Base-by-base conservation (phyloP, 2,888 invertebrate species). In the Eurois occulta region DNA sequence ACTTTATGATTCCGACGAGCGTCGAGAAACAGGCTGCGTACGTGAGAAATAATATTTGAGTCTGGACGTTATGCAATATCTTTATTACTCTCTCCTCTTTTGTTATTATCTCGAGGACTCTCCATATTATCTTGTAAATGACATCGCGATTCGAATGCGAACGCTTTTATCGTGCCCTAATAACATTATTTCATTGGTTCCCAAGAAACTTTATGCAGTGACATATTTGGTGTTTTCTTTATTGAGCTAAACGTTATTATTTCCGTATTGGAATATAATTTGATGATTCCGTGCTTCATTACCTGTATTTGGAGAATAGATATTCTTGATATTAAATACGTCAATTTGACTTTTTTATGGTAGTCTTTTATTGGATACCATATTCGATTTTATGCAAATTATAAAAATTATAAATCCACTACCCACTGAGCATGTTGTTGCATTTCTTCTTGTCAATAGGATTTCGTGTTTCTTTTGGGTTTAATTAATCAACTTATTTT, bases 51-150 rank as follows among this genome's bases (percentile, higher is more conserved):
- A 76, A 71, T 83, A 76, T 80, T 80, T 70, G 32, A 78, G 66
- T 81, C 75, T 78, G 78, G 64, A 71, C 60, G 67, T 73, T 75
- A 70, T 46, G 74, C 74, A 75, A 75, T 81, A 78, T 75, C 69
- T 74, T 62, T 72, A 74, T 60, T 75, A 84, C 72, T 77, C 74
- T 75, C 71, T 81, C 75, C 69, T 73, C 80, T 80, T 75, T 55
- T 74, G 60, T 46, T 67, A 58, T 84, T 84, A 84, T 84, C 81
- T 84, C 69, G 67, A 84, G 75, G 75, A 84, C 81, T 84, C 84
- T 84, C 46, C 66, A 46, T 75, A 81, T 84, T 81, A 84, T 81
- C 84, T 84, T 80, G 43, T 81, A 84, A 84, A 84, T 78, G 70
- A 81, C 75, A 66, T 84, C 32, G 75, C 80, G 69, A 72, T 66